phyloP scores from a whole-genome alignment of 2,888 invertebrate species.

The Ferrisia virgata region DNA sequence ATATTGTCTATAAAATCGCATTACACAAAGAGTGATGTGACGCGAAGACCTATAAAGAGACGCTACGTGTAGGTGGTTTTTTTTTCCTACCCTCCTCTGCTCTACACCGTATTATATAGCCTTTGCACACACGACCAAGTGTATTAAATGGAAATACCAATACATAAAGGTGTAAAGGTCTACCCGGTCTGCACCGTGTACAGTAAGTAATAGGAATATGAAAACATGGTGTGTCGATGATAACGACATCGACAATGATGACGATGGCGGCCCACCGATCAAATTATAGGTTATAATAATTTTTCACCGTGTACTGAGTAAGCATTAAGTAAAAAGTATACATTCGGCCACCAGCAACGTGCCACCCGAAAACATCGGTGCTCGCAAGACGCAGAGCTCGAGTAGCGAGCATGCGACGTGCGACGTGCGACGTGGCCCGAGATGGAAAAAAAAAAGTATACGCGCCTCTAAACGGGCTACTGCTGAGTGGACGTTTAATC shows the following conservation, averaged over 20 bases:
- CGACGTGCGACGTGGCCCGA: background rate
- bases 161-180: too few relatives aligned
- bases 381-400: too few relatives aligned
- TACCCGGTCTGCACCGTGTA: too few relatives aligned
- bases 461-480: slow-evolving; percentile 39
- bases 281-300: slow-evolving; percentile 45
- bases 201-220: background rate
- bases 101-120: too few relatives aligned
- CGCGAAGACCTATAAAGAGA: too few relatives aligned
- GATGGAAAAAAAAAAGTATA: slow-evolving; percentile 28
- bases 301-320: slow-evolving; percentile 27
- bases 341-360: background rate
- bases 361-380: too few relatives aligned
- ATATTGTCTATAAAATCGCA: too few relatives aligned
- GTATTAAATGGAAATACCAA: too few relatives aligned
- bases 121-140: too few relatives aligned
- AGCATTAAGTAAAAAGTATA: too few relatives aligned
- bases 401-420: background rate
- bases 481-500: slow-evolving; percentile 45
- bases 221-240: background rate
- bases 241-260: background rate
- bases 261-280: background rate
- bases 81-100: background rate
- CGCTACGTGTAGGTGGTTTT: background rate
- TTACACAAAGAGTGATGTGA: too few relatives aligned